Evolutionary conservation across 1,140 invertebrate species (phyloP).

Genomic region (Platyscapa corneri): DNA sequence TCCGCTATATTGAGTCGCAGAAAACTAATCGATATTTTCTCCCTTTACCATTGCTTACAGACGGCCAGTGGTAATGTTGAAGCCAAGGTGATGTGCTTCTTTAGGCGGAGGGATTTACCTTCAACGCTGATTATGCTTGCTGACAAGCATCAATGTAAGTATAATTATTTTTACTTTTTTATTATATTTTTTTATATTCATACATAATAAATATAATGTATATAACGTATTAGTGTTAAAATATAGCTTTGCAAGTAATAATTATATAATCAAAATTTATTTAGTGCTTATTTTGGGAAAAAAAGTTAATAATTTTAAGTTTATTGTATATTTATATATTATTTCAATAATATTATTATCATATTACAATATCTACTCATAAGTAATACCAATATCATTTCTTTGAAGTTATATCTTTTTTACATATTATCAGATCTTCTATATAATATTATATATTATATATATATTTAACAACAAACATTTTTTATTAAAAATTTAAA

Average conservation of each 20-base stretch:
- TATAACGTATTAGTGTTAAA: not conserved
- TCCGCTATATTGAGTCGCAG: not conserved
- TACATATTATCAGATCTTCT: too few species aligned
- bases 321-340: too few species aligned
- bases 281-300: too few species aligned
- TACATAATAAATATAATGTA: not conserved
- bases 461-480: too few species aligned
- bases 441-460: too few species aligned
- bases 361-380: too few species aligned
- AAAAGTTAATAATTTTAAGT: too few species aligned
- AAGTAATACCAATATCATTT: too few species aligned
- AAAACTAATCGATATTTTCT: slow-evolving; percentile 40
- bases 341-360: too few species aligned
- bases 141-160: slow-evolving; percentile 99
- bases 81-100: slow-evolving; percentile 99
- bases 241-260: not conserved
- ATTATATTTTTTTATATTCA: not conserved
- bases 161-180: slow-evolving; percentile 38
- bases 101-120: slow-evolving; percentile 95
- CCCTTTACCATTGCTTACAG: slow-evolving; percentile 71
- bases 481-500: too few species aligned
- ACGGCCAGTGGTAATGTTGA: slow-evolving; percentile 98
- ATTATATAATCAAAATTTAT: too few species aligned
- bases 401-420: too few species aligned
- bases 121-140: slow-evolving; percentile 94